phyloP scores from a whole-genome alignment of 2,888 invertebrate species.

The Hypomecis punctinalis region DNA sequence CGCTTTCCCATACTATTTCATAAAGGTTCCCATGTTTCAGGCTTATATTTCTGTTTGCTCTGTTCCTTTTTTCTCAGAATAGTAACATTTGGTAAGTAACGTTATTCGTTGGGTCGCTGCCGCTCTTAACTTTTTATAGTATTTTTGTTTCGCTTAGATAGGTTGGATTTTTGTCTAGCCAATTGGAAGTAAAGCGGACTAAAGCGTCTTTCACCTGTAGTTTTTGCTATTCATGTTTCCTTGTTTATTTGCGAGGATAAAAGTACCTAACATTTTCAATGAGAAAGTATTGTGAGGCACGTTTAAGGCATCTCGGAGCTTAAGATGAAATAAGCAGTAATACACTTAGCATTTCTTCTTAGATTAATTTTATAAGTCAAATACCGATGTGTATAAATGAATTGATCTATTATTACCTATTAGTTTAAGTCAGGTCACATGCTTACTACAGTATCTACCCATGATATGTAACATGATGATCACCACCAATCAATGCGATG shows the following conservation, averaged over 20 bases:
- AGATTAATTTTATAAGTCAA: too few species aligned
- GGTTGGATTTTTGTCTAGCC: constrained; percentile 8
- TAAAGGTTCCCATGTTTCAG: constrained; percentile 25
- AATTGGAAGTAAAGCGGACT: constrained; percentile 1
- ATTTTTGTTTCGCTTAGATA: constrained; percentile 14
- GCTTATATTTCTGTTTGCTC: constrained; percentile 47
- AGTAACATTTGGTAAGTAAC: constrained; percentile 23
- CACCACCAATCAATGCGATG: constrained; percentile 1
- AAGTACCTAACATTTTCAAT: neutral
- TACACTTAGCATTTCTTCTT: too few species aligned
- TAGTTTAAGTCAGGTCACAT: neutral
- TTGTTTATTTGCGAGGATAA: neutral
- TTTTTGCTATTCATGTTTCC: neutral
- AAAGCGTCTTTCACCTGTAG: neutral
- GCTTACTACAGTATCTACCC: neutral
- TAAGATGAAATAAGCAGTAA: too few species aligned
- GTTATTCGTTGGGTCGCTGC: constrained; percentile 10
- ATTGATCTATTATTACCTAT: too few species aligned
- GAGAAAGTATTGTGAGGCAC: too few species aligned
- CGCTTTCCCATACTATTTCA: constrained; percentile 43
- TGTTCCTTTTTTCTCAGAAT: constrained; percentile 40
- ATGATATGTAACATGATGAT: constrained; percentile 8
- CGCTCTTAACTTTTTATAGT: constrained; percentile 15
- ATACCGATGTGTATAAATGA: too few species aligned
- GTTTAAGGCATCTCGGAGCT: neutral